Base-by-base conservation (phyloP, 1,140 invertebrate species). In the Micrasema minimum region DNA sequence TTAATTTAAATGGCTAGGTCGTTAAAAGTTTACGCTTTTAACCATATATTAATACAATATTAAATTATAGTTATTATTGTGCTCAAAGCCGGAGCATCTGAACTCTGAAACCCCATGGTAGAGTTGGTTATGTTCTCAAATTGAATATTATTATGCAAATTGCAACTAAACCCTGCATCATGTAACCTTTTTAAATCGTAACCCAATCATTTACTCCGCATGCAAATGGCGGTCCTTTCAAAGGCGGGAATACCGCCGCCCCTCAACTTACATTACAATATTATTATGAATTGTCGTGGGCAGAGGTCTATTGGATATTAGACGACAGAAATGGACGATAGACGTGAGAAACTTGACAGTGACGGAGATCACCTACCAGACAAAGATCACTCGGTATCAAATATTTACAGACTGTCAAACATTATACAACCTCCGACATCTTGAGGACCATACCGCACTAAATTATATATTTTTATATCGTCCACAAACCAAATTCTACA, bases 131-230 rank as follows among this genome's bases (percentile, higher is more conserved):
- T 31, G 26, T 55, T 48, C 14, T 38, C 38, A 62, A 71, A 71
- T 71, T 71, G 69, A 71, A 71, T 71, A 61, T 69, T 46, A 62
- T 69, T 50, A 62, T 71, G 69, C 46, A 62, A 71, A 71, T 71
- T 38, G 69, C 12, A 31, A 35, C 59, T 37, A 45, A 26, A 61
- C 22, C 43, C 43, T 10, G 59, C 16, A 31, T 46, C 59, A 41
- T 26, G 41, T 62, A 62, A 62, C 41, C 41, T 64, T 64, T 64
- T 64, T 64, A 31, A 41, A 64, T 45, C 59, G 41, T 45, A 64
- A 64, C 59, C 43, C 59, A 64, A 64, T 64, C 59, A 64, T 64
- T 64, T 64, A 14, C 59, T 31, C 26, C 22, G 38, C n/a, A 37
- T 46, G 59, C 59, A 45, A 59, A 59, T 26, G 43, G 43, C 59